Conservation (phyloP, 2,888 invertebrate genomes). For the Quadroppia sp. region DNA sequence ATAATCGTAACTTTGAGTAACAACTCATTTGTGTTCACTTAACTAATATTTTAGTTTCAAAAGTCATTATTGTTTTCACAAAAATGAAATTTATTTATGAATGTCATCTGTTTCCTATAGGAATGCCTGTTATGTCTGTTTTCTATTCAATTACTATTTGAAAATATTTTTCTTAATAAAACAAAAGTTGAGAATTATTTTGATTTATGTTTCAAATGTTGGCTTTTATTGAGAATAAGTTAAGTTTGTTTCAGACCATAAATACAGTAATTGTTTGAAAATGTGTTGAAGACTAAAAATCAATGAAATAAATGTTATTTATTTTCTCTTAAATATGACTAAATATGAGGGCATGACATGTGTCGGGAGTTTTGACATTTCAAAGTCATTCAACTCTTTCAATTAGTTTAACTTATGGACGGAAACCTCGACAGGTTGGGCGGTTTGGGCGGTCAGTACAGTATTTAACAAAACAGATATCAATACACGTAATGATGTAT, state of each 20-base stretch:
- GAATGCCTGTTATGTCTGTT: not conserved
- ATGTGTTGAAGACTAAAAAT: slow-evolving; percentile 21
- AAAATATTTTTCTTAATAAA: slow-evolving; percentile 17
- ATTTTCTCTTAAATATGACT: not conserved
- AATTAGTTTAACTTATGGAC: slow-evolving; percentile 26
- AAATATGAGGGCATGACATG: not conserved
- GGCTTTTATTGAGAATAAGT: not conserved
- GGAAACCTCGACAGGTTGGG: slow-evolving; percentile 34
- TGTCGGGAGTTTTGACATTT: slow-evolving; percentile 12
- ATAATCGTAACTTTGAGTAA: not conserved
- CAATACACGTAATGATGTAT: slow-evolving; percentile 36
- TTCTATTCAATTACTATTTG: not conserved
- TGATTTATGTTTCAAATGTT: not conserved
- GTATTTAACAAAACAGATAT: slow-evolving; percentile 33
- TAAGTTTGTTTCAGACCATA: not conserved
- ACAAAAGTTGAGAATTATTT: not conserved
- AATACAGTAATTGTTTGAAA: not conserved
- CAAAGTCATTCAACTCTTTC: slow-evolving; percentile 32
- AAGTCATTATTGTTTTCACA: not conserved
- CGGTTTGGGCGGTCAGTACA: not conserved
- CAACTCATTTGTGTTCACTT: not conserved
- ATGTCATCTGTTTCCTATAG: slow-evolving; percentile 5
- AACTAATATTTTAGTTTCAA: slow-evolving; percentile 3
- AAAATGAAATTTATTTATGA: not conserved
- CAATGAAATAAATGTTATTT: slow-evolving; percentile 24